Evolutionary conservation across 92 coral and sea anemone species (phyloP), one percentile per base, ranked within the genome.

Genomic region (Phymanthus crucifer): DNA sequence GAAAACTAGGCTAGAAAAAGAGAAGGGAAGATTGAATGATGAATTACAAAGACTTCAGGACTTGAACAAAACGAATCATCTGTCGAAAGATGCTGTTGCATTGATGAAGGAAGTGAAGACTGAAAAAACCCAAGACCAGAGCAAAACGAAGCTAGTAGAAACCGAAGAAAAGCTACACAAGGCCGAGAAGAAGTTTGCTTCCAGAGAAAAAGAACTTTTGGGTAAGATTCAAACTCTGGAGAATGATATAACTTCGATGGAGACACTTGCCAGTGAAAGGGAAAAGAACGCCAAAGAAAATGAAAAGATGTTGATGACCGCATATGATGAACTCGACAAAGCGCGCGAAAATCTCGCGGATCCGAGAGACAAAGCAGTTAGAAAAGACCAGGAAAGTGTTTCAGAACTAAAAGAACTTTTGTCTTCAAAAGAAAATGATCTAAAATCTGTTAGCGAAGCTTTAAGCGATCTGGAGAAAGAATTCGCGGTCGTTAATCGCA

Each of bases 51-150:
- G 66, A 47, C 70, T 88, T 0, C 23, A 70, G 12, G 93, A 82
- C 52, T 84, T 89, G 14, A 82, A 85, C 16, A 89, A 89, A 83
- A 90, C 89, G 29, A 81, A 84, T 56, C 96, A 89, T 45, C 76
- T 90, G 14, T 78, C 99, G 0, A 87, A 85, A 71, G 94, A 89
- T 72, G 91, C 89, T 32, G 82, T 90, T 21, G 84, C 89, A 47
- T 73, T 95, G 36, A 71, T 93, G 76, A 86, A 87, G 40, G 91
- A 82, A 87, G 97, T 96, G 24, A 87, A 84, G 68, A 87, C 84
- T 32, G 94, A 88, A 13, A 80, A 78, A 34, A 73, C 75, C 40
- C 78, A 85, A 48, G 86, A 66, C 23, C 83, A 84, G 27, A 66
- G 89, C 26, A 91, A 84, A 75, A 52, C 64, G 3, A 78, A 81